phyloP scores from a whole-genome alignment of 2,113 vertebrate genomes.

The Vidua chalybeata region DNA sequence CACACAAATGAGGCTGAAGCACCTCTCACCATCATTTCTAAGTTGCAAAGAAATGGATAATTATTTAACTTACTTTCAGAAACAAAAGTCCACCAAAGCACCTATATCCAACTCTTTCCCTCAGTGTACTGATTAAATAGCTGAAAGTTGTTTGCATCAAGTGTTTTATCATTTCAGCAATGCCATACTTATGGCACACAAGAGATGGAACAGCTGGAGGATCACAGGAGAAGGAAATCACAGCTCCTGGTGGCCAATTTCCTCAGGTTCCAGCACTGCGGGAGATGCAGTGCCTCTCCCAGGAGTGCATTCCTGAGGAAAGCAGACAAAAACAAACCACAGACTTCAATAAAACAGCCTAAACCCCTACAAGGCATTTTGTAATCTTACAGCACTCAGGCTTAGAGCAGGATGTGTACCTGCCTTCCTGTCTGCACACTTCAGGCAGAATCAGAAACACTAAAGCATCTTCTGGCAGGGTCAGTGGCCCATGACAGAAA shows the following conservation, averaged over 20 bases:
- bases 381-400: not conserved
- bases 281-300: not conserved
- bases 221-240: not conserved
- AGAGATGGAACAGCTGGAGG: not conserved
- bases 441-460: not conserved
- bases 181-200: not conserved
- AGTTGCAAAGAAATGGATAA: not conserved
- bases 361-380: not conserved
- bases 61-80: not conserved
- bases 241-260: not conserved
- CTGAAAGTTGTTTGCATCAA: not conserved
- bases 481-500: not conserved
- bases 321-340: not conserved
- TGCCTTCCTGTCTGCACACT: not conserved
- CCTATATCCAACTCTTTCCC: not conserved
- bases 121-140: not conserved
- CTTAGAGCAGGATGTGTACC: not conserved
- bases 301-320: not conserved
- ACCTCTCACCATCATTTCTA: not conserved
- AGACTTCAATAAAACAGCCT: not conserved
- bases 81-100: rapidly evolving
- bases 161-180: not conserved
- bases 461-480: not conserved
- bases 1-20: not conserved
- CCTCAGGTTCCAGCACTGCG: not conserved